Evolutionary conservation across 2,888 invertebrate species (phyloP), one percentile per base, ranked within the genome.

Genomic region (Leptinotarsa tumamoca): DNA sequence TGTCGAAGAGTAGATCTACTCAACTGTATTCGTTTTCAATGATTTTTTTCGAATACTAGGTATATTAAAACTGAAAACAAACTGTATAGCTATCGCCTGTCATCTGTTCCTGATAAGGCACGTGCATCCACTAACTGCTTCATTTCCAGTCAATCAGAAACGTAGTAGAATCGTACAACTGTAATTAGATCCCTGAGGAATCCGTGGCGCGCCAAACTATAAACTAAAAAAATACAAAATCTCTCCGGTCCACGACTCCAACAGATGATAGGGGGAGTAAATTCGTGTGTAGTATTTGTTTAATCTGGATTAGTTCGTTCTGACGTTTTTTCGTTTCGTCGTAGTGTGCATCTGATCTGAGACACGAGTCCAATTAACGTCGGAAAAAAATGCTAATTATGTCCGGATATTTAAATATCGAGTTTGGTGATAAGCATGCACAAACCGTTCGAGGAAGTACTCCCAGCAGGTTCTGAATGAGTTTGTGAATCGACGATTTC

Each of bases 261-360:
- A 63, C 63, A 63, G n/a, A 33, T 43, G 63, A 63, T 63, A 63
- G 63, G 63, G 63, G 63, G 63, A 63, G 63, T 63, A 63, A n/a
- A 58, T 43, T 63, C 27, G 13, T 27, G 15, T 17, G 33, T 58
- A 58, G 13, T 14, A 10, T 21, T 18, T 58, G 15, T 23, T 58
- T 43, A 33, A 33, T 63, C 63, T 63, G n/a, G 14, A 23, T 33
- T 17, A 1, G n/a, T n/a, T 15, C 1, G 4, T 61, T 23, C 3
- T 63, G 63, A 63, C 63, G 63, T 33, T 43, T 33, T 58, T 63
- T 43, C 43, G 21, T 23, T 63, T 43, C 63, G 17, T 63, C 43
- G 18, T 63, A 63, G 63, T 43, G 3, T 33, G 33, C 63, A 33
- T 63, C 5, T 43, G 33, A 63, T 63, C 63, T 43, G 63, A 63